Conservation (phyloP, 1,140 invertebrate species). For the Dreissena polymorpha region DNA sequence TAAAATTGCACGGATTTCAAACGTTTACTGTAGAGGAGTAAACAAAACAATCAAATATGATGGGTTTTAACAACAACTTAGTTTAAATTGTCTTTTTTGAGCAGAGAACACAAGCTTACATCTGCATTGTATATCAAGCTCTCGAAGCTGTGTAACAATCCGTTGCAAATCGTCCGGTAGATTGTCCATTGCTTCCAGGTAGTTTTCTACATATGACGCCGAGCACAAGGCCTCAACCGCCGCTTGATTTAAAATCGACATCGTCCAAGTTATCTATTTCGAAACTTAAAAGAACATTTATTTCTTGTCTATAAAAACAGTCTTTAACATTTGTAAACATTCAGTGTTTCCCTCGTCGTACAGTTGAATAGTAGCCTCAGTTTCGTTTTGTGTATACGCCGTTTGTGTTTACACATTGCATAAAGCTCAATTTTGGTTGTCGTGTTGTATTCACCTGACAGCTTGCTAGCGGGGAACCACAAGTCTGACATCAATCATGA, state of each 20-base stretch:
- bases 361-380: conserved; percentile 53
- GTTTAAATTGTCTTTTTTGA: not conserved
- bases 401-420: conserved; percentile 31
- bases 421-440: no score
- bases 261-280: conserved; percentile 37
- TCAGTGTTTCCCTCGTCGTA: conserved; percentile 48
- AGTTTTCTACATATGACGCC: conserved; percentile 96
- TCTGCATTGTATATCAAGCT: conserved; percentile 95
- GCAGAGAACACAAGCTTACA: conserved; percentile 72
- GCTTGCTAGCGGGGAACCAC: no score
- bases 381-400: conserved; percentile 39
- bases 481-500: no score
- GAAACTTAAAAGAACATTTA: not conserved
- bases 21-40: not conserved
- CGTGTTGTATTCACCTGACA: no score
- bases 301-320: not conserved
- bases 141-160: conserved; percentile 92
- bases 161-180: conserved; percentile 96
- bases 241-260: conserved; percentile 89
- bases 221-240: conserved; percentile 93
- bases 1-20: not conserved
- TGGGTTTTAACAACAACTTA: no score
- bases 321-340: not conserved
- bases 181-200: conserved; percentile 97
- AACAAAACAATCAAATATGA: not conserved